Conservation (phyloP, 2,113 vertebrate species). For the Ornithorhynchus anatinus region DNA sequence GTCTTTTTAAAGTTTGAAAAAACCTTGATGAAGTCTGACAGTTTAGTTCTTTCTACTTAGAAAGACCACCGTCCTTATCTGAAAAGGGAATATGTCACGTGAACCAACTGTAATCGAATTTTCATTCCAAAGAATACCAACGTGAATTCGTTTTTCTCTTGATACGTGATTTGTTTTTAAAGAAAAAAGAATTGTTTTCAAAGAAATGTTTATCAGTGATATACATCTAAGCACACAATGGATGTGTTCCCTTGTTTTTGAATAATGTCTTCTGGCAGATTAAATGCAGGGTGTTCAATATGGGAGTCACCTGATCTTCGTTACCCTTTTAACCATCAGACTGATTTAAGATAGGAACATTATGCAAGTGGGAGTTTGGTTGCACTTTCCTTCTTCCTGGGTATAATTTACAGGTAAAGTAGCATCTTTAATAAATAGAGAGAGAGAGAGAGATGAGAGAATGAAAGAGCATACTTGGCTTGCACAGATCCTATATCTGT, state of each 20-base stretch:
- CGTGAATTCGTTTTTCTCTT: neutral
- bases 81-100: neutral
- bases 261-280: neutral
- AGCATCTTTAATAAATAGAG: neutral
- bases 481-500: neutral
- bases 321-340: neutral
- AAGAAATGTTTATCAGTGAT: neutral
- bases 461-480: too few species aligned
- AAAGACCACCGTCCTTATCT: fast-evolving
- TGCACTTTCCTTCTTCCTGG: neutral
- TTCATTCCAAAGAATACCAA: neutral
- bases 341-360: neutral
- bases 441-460: neutral
- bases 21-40: fast-evolving
- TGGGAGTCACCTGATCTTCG: too few species aligned
- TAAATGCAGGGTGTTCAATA: neutral
- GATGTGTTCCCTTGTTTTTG: fast-evolving
- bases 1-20: neutral
- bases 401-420: fast-evolving
- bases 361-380: too few species aligned
- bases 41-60: neutral
- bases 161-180: neutral
- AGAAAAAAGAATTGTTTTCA: too few species aligned
- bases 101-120: neutral
- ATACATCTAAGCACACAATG: neutral